Base-by-base conservation (phyloP, 2,113 vertebrate genomes). In the Shinisaurus crocodilurus region DNA sequence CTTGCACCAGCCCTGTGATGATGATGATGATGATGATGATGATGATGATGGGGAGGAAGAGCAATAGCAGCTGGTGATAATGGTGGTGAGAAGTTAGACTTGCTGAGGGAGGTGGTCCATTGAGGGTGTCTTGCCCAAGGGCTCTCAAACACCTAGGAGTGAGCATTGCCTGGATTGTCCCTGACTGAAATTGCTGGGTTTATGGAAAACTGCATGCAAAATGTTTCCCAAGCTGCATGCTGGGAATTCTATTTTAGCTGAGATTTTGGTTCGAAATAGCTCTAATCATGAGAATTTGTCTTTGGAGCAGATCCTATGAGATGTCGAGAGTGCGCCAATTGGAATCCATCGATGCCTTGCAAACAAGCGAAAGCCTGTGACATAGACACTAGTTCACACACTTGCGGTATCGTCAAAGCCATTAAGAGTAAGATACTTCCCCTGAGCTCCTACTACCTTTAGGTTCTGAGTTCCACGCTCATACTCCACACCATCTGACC, bases 271-370 rank as follows among this genome's bases (percentile, higher is more conserved):
- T 37, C 15, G 72, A 6, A 74, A 74, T 18, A n/a, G 15, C 13
- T n/a, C 8, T 74, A 20, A 74, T 74, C 9, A 6, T n/a, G 34
- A 37, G 1, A 4, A 20, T 74, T 70, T 70, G 12, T 34, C 69
- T 74, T 74, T n/a, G 34, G 15, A 74, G 16, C 72, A 74, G 34
- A 20, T n/a, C 4, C 5, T 37, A 5, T 37, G 72, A 18, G 4
- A 37, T 74, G 72, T 74, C 15, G 1, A 2, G 7, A 74, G 5
- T n/a, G n/a, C 70, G 37, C 5, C 4, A 74, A 15, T 12, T 6
- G 8, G 0, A 2, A 16, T n/a, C 1, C n/a, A 74, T 5, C 34
- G 1, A 37, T 4, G 34, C 5, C 5, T 37, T 20, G 16, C 18
- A 6, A 6, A 6, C n/a, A 1, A 74, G 5, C 29, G 20, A 23